Percentiles rank a stretch among this genome's conserved stretches.
phyloP scores from a whole-genome alignment of 2,888 invertebrate species.

The Spilosoma lubricipeda region DNA sequence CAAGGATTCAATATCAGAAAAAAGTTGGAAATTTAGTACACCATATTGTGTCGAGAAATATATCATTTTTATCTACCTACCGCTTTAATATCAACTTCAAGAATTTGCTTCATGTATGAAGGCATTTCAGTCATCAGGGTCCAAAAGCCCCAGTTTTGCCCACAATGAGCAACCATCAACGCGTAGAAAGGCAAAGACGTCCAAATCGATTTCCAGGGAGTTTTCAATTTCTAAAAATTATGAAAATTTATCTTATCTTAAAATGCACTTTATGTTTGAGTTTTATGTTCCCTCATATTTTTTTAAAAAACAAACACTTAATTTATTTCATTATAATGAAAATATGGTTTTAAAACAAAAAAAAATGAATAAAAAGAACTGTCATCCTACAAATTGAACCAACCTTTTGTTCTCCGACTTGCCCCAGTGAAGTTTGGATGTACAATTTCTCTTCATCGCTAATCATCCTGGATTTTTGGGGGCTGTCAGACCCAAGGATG shows the following conservation, averaged over 20 bases:
- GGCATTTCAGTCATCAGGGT: constrained; percentile 90
- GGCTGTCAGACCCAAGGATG: constrained; percentile 87
- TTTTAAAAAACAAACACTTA: too few species aligned
- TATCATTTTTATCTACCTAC: constrained; percentile 70
- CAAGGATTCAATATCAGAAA: too few species aligned
- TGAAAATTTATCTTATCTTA: too few species aligned
- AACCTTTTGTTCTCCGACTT: constrained; percentile 26
- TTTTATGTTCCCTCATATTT: too few species aligned
- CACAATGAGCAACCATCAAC: constrained; percentile 77
- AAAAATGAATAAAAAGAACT: neutral
- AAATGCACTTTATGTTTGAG: too few species aligned
- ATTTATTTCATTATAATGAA: too few species aligned
- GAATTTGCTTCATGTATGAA: constrained; percentile 86
- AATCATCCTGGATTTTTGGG: constrained; percentile 84
- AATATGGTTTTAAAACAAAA: too few species aligned
- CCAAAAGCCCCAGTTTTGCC: constrained; percentile 90
- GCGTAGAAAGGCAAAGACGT: constrained; percentile 82
- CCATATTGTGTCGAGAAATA: too few species aligned
- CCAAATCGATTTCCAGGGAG: constrained; percentile 85
- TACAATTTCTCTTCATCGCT: constrained; percentile 76
- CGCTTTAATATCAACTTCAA: constrained; percentile 83
- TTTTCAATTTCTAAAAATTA: constrained; percentile 4
- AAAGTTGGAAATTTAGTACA: too few species aligned
- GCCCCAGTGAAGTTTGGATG: constrained; percentile 21
- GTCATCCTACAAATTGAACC: neutral